Base-by-base conservation (phyloP, 2,113 vertebrate genomes). In the Crypturellus undulatus region DNA sequence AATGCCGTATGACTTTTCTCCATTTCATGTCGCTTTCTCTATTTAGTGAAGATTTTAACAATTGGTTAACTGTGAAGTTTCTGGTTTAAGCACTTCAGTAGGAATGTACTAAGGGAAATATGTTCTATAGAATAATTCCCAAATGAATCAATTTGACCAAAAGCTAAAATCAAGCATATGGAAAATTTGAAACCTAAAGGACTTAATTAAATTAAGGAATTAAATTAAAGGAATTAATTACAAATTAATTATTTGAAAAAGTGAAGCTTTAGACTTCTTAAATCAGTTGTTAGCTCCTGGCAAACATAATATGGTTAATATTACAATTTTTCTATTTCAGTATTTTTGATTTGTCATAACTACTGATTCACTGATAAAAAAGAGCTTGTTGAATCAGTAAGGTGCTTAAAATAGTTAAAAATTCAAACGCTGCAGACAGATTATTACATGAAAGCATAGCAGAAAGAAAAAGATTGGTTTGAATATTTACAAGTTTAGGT, bases 401-500 rank as follows among this genome's bases (percentile, higher is more conserved):
- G 1, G 40, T 87, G 16, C 30, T 72, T 63, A 0, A 47, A 65
- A 42, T 36, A 10, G 34, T 52, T 43, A 87, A 19, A 62, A 40
- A 79, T 82, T 76, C 4, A 4, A 73, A 47, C 43, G 38, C 25
- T 28, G 18, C 47, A 67, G 54, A 62, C 43, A 72, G 49, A 59
- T 16, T 89, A 36, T 52, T 92, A 83, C 36, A 51, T 28, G 40
- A 90, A 69, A 59, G 51, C 34, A 47, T 47, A 64, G 18, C 13
- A 91, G 56, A 79, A 87, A 76, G 58, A 83, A 81, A 91, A 85
- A 67, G 52, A 81, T 60, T 56, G 54, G 40, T 76, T 54, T 92
- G 75, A 96, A 79, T 94, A 96, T 89, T 94, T 87, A 81, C 34
- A 51, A 47, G 64, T 34, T 89, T 69, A 73, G 24, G 14, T 87